Evolutionary conservation across 2,113 vertebrate genomes (phyloP).

Genomic region (Mus musculus): DNA sequence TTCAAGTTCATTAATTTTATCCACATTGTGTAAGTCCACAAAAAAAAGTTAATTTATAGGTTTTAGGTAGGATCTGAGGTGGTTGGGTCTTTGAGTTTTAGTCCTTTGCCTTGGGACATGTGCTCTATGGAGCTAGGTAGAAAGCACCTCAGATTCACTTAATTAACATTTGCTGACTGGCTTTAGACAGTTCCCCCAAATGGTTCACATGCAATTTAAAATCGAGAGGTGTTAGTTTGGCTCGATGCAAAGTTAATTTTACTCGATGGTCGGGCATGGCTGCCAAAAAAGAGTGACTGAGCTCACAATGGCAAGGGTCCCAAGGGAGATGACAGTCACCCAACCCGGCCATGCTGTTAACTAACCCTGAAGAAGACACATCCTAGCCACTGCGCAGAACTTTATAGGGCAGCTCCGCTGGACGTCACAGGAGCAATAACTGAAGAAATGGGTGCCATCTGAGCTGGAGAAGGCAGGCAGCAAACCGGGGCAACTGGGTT

Average conservation of each 20-base stretch:
- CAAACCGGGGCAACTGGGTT: too few relatives aligned
- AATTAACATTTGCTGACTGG: not conserved
- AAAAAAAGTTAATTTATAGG: not conserved
- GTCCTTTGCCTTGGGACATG: not conserved
- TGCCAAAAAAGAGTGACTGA: not conserved
- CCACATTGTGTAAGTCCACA: not conserved
- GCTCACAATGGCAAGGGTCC: not conserved
- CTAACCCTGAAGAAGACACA: not conserved
- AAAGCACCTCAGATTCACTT: not conserved
- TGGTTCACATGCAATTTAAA: constrained; percentile 7
- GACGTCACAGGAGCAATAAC: not conserved
- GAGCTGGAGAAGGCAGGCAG: not conserved
- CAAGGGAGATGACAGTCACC: not conserved
- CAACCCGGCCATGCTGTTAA: too few relatives aligned
- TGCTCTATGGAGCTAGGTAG: not conserved
- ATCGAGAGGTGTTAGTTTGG: not conserved
- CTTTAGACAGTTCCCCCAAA: not conserved
- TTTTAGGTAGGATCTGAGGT: not conserved
- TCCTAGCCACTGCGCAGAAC: not conserved
- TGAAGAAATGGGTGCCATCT: not conserved
- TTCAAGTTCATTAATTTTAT: not conserved
- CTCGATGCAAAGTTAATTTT: constrained; percentile 1
- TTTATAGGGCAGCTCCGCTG: not conserved
- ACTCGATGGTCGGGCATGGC: not conserved
- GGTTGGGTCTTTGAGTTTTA: not conserved